A percentile compares a stretch with the other conserved stretches of the same genome.
phyloP scores from a whole-genome alignment of 1,140 invertebrate species.

The Potamilus streckersoni region DNA sequence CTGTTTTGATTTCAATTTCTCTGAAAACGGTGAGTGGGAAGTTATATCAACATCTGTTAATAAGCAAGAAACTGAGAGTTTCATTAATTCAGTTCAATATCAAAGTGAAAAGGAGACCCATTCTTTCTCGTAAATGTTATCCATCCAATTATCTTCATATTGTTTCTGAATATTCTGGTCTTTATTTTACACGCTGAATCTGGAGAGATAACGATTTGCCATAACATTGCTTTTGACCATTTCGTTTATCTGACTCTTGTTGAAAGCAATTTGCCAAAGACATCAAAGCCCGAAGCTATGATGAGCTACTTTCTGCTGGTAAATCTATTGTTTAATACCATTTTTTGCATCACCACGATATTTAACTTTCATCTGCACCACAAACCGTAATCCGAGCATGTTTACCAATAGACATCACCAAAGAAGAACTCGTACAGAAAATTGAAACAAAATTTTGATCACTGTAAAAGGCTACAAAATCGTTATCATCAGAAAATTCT shows the following conservation, averaged over 20 bases:
- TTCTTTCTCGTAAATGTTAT: slow-evolving; percentile 71
- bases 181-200: slow-evolving; percentile 72
- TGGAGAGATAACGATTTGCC: slow-evolving; percentile 72
- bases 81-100: slow-evolving; percentile 38
- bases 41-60: neutral
- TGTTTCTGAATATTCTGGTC: slow-evolving; percentile 70
- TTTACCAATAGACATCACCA: too few species aligned
- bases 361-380: slow-evolving; percentile 21
- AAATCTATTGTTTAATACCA: slow-evolving; percentile 18
- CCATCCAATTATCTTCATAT: slow-evolving; percentile 72
- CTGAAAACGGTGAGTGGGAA: slow-evolving; percentile 73
- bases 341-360: slow-evolving; percentile 23
- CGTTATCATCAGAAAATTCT: too few species aligned
- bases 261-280: slow-evolving; percentile 71
- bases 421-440: too few species aligned
- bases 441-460: too few species aligned
- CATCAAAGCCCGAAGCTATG: slow-evolving; percentile 55
- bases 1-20: slow-evolving; percentile 71
- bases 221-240: slow-evolving; percentile 72
- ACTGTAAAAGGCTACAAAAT: too few species aligned
- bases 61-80: slow-evolving; percentile 2
- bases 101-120: slow-evolving; percentile 34
- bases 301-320: slow-evolving; percentile 26
- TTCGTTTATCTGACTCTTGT: slow-evolving; percentile 72
- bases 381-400: neutral